These are phyloP conservation scores for Urophycis tenuis DNA, from an alignment of 2,797 vertebrate genomes.

Conservation along the genomic window DNA sequence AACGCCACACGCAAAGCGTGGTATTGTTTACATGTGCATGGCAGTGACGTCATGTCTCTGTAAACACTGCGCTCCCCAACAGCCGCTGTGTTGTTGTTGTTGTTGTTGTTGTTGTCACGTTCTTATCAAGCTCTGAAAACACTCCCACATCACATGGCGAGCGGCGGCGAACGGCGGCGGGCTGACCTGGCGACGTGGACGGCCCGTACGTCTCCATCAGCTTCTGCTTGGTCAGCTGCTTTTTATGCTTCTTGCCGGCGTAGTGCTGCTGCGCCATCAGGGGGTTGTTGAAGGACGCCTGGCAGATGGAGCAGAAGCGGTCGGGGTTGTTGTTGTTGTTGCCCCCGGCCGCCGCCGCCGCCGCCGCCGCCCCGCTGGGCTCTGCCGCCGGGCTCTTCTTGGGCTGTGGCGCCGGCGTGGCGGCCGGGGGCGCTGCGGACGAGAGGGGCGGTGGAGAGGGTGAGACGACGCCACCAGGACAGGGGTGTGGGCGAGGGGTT, in stretches of 20 bases:
- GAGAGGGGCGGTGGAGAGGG: background rate
- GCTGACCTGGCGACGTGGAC: constrained; percentile 64
- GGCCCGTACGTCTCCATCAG: constrained; percentile 90
- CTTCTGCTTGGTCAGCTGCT: constrained; percentile 89
- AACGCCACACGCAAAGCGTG: background rate
- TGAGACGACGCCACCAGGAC: background rate
- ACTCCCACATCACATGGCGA: background rate
- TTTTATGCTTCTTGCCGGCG: constrained; percentile 91
- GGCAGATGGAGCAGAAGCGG: constrained; percentile 92
- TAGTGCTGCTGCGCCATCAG: constrained; percentile 97
- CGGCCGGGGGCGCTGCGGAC: constrained; percentile 28
- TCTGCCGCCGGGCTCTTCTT: constrained; percentile 53
- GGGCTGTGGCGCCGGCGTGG: constrained; percentile 15
- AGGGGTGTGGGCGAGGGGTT: background rate
- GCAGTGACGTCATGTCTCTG: background rate
- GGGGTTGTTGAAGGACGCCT: constrained; percentile 93
- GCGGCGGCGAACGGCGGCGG: too few relatives aligned
- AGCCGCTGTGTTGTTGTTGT: background rate
- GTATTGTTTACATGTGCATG: background rate
- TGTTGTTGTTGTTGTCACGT: background rate
- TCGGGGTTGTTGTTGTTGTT: constrained; percentile 69
- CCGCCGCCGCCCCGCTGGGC: background rate
- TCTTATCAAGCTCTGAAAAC: background rate
- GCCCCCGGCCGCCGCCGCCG: background rate
- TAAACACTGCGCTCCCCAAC: background rate